Evolutionary conservation across 2,113 vertebrate species (phyloP).

Genomic region (Pygathrix nemaeus): DNA sequence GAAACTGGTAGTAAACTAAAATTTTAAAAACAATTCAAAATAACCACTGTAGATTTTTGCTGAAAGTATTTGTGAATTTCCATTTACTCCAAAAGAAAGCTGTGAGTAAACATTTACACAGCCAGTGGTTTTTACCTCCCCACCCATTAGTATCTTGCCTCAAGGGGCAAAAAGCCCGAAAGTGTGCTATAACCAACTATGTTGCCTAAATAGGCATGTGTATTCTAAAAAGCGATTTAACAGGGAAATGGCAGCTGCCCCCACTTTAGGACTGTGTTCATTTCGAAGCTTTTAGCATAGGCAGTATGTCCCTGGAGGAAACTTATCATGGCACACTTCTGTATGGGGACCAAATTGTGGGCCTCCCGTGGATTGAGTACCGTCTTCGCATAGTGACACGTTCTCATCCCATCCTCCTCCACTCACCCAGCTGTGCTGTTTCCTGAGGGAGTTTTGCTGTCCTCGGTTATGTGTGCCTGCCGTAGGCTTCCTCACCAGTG

Average conservation of each 20-base stretch:
- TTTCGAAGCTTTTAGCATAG: neutral
- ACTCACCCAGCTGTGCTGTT: neutral
- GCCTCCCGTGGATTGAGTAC: neutral
- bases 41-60: neutral
- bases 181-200: fast-evolving
- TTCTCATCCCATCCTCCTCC: neutral
- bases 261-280: neutral
- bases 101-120: fast-evolving
- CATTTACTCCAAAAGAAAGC: neutral
- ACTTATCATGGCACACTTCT: neutral
- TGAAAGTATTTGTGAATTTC: neutral
- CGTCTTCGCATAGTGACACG: neutral
- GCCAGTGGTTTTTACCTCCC: neutral
- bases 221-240: neutral
- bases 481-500: neutral
- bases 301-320: neutral
- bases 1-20: neutral
- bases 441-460: neutral
- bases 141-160: neutral
- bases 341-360: neutral
- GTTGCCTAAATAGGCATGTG: neutral
- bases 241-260: too few relatives aligned
- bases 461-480: too few relatives aligned
- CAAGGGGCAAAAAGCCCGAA: neutral
- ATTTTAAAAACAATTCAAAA: neutral